phyloP scores from a whole-genome alignment of 2,113 vertebrate species.

The Oncorhynchus tshawytscha region DNA sequence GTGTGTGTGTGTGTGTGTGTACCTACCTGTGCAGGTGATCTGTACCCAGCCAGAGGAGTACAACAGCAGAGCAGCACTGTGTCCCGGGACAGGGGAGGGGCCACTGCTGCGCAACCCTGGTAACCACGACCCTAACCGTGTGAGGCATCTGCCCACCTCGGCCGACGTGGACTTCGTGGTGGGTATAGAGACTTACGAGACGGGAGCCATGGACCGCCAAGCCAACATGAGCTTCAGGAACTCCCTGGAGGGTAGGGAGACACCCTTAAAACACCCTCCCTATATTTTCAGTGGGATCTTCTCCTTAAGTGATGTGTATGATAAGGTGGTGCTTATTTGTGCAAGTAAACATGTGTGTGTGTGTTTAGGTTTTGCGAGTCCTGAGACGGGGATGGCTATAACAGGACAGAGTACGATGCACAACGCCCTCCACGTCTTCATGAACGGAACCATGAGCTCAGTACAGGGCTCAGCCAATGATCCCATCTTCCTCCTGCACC shows the following conservation, averaged over 20 bases:
- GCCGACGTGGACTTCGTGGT: slow-evolving; percentile 88
- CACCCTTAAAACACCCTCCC: background rate
- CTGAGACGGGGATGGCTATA: slow-evolving; percentile 80
- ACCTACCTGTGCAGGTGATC: slow-evolving; percentile 77
- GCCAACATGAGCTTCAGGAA: slow-evolving; percentile 95
- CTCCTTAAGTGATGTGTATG: no score
- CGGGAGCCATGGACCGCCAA: slow-evolving; percentile 82
- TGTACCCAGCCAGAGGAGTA: slow-evolving; percentile 88
- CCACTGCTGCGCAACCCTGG: slow-evolving; percentile 90
- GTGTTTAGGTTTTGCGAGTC: slow-evolving; percentile 85
- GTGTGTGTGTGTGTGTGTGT: background rate
- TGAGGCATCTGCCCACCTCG: slow-evolving; percentile 81
- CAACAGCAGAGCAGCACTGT: slow-evolving; percentile 80
- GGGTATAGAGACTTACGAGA: slow-evolving; percentile 83
- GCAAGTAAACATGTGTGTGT: background rate
- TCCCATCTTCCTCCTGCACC: slow-evolving; percentile 91
- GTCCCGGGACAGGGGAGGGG: slow-evolving; percentile 80
- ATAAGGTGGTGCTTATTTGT: no score
- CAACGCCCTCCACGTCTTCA: slow-evolving; percentile 89
- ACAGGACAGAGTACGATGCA: slow-evolving; percentile 86
- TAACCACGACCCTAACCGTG: slow-evolving; percentile 81
- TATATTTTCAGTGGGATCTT: background rate
- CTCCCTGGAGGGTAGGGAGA: slow-evolving; percentile 86
- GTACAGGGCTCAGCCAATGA: slow-evolving; percentile 96
- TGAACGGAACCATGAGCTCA: slow-evolving; percentile 96